These are phyloP conservation scores for Oedothorax gibbosus DNA, from an alignment of 1,140 invertebrate genomes.

Conservation along the genomic window DNA sequence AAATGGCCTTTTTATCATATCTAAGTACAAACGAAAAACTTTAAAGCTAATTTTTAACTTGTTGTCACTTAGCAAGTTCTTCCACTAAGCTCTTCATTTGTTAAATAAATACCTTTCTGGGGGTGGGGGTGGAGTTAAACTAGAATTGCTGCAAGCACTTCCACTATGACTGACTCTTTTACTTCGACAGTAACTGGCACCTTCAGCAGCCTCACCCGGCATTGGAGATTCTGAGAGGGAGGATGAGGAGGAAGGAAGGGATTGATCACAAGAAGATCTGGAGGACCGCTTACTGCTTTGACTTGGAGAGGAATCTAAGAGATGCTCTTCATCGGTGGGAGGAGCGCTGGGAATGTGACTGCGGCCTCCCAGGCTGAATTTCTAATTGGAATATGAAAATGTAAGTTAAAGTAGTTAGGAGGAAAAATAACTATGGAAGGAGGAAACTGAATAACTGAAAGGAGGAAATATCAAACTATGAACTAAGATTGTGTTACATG, in stretches of 20 bases:
- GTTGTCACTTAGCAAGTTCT: too few species aligned
- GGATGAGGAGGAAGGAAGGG: constrained; percentile 42
- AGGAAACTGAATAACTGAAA: too few species aligned
- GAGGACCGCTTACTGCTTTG: constrained; percentile 60
- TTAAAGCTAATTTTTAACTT: too few species aligned
- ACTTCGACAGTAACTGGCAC: constrained; percentile 25
- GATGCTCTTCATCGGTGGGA: constrained; percentile 38
- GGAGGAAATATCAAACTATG: too few species aligned
- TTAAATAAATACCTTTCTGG: constrained; percentile 61
- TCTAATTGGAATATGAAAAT: constrained; percentile 71
- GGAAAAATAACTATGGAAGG: too few species aligned
- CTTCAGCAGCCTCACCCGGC: constrained; percentile 16
- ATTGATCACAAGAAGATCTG: constrained; percentile 56
- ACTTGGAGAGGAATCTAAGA: constrained; percentile 24
- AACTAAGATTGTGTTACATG: too few species aligned
- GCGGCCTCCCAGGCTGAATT: constrained; percentile 71
- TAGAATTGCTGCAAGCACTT: constrained; percentile 42
- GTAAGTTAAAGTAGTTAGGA: neutral
- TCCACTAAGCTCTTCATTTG: too few species aligned
- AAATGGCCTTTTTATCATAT: too few species aligned
- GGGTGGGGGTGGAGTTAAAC: constrained; percentile 57
- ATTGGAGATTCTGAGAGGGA: constrained; percentile 28
- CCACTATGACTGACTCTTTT: constrained; percentile 53
- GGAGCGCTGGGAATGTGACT: constrained; percentile 32
- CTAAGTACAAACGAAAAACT: too few species aligned